Evolutionary conservation across 2,888 invertebrate genomes (phyloP).

Genomic region (Coronaproctus castanopsis): DNA sequence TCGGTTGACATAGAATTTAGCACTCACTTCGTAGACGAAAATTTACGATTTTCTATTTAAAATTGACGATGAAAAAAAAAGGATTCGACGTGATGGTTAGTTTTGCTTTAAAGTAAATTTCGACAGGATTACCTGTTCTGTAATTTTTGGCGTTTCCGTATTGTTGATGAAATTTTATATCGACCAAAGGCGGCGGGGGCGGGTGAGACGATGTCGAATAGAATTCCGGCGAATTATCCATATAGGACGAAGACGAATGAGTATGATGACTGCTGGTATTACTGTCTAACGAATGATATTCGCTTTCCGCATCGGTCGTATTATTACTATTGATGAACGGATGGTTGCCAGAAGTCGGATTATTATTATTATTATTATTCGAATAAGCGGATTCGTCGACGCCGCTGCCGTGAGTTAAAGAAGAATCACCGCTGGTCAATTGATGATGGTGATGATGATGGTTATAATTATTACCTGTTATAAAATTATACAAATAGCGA

Average conservation of each 20-base stretch:
- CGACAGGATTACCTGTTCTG: constrained; percentile 10
- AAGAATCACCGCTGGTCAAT: constrained; percentile 21
- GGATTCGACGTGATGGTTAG: no score
- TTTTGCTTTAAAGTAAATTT: no score
- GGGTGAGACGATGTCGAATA: constrained; percentile 34
- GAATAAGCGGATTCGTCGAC: constrained; percentile 12
- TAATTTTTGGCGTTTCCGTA: constrained; percentile 10
- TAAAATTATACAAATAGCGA: no score
- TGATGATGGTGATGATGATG: constrained; percentile 1
- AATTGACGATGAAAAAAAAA: no score
- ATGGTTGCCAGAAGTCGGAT: background rate
- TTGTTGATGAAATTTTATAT: constrained; percentile 50
- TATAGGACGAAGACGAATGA: constrained; percentile 33
- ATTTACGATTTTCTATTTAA: no score
- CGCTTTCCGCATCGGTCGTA: constrained; percentile 30
- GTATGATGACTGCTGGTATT: constrained; percentile 18
- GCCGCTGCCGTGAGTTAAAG: no score
- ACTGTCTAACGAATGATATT: constrained; percentile 34
- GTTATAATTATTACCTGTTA: background rate
- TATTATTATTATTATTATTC: constrained; percentile 1
- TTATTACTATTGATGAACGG: no score
- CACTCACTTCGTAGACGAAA: no score
- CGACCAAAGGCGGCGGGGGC: constrained; percentile 27
- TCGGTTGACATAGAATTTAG: no score
- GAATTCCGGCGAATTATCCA: constrained; percentile 51